Percentiles rank a stretch among this genome's conserved stretches.
Evolutionary conservation across 2,113 vertebrate species (phyloP).

Genomic region (Tachysurus fulvidraco): DNA sequence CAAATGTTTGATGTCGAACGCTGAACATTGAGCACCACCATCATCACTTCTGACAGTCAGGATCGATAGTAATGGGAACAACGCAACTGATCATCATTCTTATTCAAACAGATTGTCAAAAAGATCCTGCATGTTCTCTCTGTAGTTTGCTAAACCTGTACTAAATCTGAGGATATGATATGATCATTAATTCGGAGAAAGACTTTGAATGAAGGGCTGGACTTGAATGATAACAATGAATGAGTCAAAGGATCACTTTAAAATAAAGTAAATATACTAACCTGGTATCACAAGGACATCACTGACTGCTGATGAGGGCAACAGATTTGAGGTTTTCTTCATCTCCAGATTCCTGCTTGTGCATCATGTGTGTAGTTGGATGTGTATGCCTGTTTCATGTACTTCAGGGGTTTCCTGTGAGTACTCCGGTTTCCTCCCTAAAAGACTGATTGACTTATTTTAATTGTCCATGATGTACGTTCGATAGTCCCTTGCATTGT

Average conservation of each 20-base stretch:
- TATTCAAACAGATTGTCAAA: background rate
- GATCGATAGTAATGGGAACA: background rate
- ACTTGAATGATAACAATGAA: background rate
- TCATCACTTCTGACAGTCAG: background rate
- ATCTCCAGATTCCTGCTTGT: background rate
- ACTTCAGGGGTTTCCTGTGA: too few relatives aligned
- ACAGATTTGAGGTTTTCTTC: background rate
- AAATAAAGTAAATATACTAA: background rate
- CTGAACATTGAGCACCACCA: background rate
- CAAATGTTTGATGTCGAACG: background rate
- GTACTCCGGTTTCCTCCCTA: too few relatives aligned
- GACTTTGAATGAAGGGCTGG: background rate
- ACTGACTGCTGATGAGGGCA: background rate
- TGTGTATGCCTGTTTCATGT: too few relatives aligned
- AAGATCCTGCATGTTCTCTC: background rate
- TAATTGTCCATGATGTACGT: too few relatives aligned
- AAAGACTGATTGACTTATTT: too few relatives aligned
- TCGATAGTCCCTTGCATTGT: too few relatives aligned
- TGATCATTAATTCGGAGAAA: background rate
- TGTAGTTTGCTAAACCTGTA: background rate
- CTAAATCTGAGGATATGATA: background rate
- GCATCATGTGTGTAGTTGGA: too few relatives aligned
- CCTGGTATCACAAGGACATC: background rate
- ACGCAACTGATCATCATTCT: background rate
- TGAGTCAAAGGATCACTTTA: background rate